Conservation (phyloP, 1,140 invertebrate species). For the Halesus radiatus region DNA sequence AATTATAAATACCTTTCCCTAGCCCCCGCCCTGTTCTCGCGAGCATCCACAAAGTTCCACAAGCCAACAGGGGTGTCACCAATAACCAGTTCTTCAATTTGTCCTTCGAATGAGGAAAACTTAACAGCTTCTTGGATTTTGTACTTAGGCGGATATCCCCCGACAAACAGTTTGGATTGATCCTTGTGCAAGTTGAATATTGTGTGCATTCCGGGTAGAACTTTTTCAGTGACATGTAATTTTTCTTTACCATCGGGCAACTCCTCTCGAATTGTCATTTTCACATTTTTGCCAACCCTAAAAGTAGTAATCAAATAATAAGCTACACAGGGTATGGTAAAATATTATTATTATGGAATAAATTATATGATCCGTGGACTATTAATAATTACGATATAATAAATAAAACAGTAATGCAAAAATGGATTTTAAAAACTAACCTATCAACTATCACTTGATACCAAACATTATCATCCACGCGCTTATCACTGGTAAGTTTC, state of each 20-base stretch:
- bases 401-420: neutral
- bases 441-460: slow-evolving; percentile 91
- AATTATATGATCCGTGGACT: no score
- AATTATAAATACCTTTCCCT: slow-evolving; percentile 73
- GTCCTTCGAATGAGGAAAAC: slow-evolving; percentile 85
- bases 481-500: slow-evolving; percentile 80
- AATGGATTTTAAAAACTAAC: slow-evolving; percentile 64
- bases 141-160: slow-evolving; percentile 82
- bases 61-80: slow-evolving; percentile 91
- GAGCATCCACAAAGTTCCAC: slow-evolving; percentile 92
- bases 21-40: slow-evolving; percentile 79
- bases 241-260: slow-evolving; percentile 75
- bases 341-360: no score
- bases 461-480: slow-evolving; percentile 90
- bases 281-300: slow-evolving; percentile 86
- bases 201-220: slow-evolving; percentile 79
- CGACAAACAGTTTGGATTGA: slow-evolving; percentile 90
- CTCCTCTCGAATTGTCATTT: slow-evolving; percentile 85
- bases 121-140: slow-evolving; percentile 79
- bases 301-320: slow-evolving; percentile 41
- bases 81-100: slow-evolving; percentile 91
- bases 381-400: no score
- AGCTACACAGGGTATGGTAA: no score
- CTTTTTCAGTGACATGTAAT: slow-evolving; percentile 71
- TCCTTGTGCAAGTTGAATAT: slow-evolving; percentile 91